A percentile compares a stretch with the other conserved stretches of the same genome.
Evolutionary conservation across 2,113 vertebrate genomes (phyloP).

Genomic region (Brachyistius frenatus): DNA sequence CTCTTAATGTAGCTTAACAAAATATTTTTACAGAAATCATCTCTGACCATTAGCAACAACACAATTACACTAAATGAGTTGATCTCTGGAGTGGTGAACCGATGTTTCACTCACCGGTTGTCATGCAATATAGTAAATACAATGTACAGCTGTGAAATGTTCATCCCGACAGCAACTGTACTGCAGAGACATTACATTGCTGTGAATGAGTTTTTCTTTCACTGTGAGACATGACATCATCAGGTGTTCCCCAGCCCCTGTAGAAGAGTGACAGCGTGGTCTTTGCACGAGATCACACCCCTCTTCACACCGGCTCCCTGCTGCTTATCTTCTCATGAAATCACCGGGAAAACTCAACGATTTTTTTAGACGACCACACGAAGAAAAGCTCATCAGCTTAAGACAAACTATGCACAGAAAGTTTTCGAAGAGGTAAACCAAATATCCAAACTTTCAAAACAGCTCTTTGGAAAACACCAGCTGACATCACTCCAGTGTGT

Average conservation of each 20-base stretch:
- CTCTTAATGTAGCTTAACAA: too few species aligned
- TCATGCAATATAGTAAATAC: not conserved
- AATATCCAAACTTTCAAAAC: slow-evolving; percentile 14
- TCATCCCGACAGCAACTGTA: too few species aligned
- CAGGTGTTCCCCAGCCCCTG: slow-evolving; percentile 7
- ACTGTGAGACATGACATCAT: slow-evolving; percentile 10
- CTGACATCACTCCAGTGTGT: not conserved
- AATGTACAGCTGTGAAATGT: not conserved
- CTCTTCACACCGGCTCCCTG: not conserved
- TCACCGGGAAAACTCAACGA: not conserved
- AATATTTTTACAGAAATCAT: not conserved
- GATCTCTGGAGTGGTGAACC: not conserved
- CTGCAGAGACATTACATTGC: not conserved
- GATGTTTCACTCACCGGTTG: not conserved
- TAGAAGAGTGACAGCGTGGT: slow-evolving; percentile 12
- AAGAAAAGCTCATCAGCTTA: not conserved
- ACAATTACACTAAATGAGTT: not conserved
- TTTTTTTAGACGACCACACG: not conserved
- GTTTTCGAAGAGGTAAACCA: not conserved
- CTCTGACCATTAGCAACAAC: not conserved
- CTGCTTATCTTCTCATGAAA: slow-evolving; percentile 3
- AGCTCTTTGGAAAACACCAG: not conserved
- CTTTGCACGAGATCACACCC: slow-evolving; percentile 1
- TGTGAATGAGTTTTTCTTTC: not conserved
- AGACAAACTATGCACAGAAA: not conserved